Evolutionary conservation across 2,888 invertebrate genomes (phyloP).

Genomic region (Deroplatys truncata): DNA sequence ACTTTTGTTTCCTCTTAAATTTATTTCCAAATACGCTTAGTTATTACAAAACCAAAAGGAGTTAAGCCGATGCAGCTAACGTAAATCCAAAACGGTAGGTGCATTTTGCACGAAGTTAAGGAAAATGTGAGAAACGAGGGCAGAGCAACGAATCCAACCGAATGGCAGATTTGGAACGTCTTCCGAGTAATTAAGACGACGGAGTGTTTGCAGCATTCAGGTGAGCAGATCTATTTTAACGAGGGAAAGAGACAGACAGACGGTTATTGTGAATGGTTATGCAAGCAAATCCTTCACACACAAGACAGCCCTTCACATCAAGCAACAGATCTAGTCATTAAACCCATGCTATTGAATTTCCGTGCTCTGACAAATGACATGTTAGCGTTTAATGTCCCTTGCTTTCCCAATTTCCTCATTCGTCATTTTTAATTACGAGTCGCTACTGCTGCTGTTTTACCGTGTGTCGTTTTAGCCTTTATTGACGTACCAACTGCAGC

Average conservation of each 20-base stretch:
- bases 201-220: neutral
- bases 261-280: neutral
- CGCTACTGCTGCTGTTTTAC: neutral
- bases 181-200: neutral
- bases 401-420: neutral
- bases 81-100: too few species aligned
- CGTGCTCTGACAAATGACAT: neutral
- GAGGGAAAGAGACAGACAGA: neutral
- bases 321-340: neutral
- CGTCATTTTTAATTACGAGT: neutral
- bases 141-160: neutral
- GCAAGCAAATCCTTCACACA: neutral
- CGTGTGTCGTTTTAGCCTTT: neutral
- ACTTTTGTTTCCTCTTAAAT: too few species aligned
- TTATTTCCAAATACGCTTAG: too few species aligned
- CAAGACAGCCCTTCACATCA: neutral
- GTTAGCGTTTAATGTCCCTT: neutral
- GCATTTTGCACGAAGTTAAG: too few species aligned
- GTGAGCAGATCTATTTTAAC: neutral
- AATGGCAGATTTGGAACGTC: neutral
- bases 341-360: neutral
- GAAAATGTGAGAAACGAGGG: neutral
- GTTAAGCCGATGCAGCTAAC: too few species aligned
- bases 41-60: too few species aligned
- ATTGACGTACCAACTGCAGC: neutral